phyloP scores from a whole-genome alignment of 30 jellyfish, hydroid and myxozoan species.

The Chrysaora quinquecirrha region DNA sequence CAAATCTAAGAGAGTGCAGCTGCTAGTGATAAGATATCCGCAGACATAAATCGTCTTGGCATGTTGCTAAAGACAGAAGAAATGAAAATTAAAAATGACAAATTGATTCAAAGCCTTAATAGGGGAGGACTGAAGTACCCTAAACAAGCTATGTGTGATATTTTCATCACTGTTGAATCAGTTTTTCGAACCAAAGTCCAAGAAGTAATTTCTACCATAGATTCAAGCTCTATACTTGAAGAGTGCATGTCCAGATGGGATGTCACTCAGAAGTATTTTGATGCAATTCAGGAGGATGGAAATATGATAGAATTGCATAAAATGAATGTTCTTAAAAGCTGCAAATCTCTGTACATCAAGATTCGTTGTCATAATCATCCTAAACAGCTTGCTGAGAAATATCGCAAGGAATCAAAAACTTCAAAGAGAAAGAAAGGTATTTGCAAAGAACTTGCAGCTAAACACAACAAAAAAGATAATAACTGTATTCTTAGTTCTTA shows the following conservation, averaged over 20 bases:
- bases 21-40: background rate
- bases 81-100: background rate
- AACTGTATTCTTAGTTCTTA: background rate
- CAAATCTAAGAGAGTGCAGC: background rate
- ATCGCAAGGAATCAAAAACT: background rate
- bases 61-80: slow-evolving; percentile 22
- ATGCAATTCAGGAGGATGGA: slow-evolving; percentile 47
- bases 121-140: slow-evolving; percentile 55
- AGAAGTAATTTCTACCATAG: slow-evolving; percentile 7
- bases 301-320: background rate
- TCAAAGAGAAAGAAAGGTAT: slow-evolving; percentile 1
- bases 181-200: slow-evolving; percentile 10
- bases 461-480: slow-evolving; percentile 3
- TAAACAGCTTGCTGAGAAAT: slow-evolving; percentile 26
- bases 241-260: slow-evolving; percentile 38
- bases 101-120: slow-evolving; percentile 23
- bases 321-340: slow-evolving; percentile 3
- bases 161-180: slow-evolving; percentile 23
- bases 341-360: slow-evolving; percentile 18
- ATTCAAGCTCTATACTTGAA: slow-evolving; percentile 6
- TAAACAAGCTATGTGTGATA: slow-evolving; percentile 12
- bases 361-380: slow-evolving; percentile 19
- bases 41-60: slow-evolving; percentile 9
- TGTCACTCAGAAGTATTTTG: slow-evolving; percentile 31
- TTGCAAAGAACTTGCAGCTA: slow-evolving; percentile 3